Conservation (phyloP, 2,113 vertebrate genomes). For the Chlamydotis undulata region DNA sequence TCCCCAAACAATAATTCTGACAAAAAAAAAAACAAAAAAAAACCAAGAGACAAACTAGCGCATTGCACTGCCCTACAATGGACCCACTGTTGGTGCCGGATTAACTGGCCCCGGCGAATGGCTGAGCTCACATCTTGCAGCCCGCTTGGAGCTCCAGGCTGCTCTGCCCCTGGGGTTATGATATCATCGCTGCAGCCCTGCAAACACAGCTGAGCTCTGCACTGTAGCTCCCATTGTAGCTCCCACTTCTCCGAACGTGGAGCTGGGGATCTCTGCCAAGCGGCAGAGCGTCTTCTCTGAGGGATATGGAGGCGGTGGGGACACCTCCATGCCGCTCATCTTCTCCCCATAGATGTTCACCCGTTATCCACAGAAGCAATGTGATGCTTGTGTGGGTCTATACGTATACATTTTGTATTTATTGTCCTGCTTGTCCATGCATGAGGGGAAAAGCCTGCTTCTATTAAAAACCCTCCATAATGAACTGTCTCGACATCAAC, state of each 20-base stretch:
- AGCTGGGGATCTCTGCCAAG: not conserved
- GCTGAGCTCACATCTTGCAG: constrained; percentile 65
- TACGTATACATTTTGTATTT: not conserved
- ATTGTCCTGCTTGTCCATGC: not conserved
- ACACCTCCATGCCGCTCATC: not conserved
- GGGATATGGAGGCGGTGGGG: not conserved
- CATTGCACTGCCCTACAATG: constrained; percentile 63
- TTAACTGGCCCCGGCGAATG: not conserved
- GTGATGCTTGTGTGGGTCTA: not conserved
- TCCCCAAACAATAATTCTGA: constrained; percentile 6
- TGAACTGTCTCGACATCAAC: not conserved
- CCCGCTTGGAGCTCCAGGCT: constrained; percentile 5
- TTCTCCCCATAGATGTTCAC: not conserved
- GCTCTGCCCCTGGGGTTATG: constrained; percentile 66
- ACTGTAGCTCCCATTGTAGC: constrained; percentile 69
- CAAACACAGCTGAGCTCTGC: constrained; percentile 70
- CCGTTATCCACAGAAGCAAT: not conserved
- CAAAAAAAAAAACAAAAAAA: not conserved
- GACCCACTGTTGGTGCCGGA: not conserved
- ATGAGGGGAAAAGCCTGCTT: not conserved
- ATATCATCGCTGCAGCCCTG: constrained; percentile 72
- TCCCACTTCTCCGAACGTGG: not conserved
- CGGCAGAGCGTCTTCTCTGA: not conserved
- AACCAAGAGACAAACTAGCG: not conserved
- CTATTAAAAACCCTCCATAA: not conserved